Evolutionary conservation across 1,140 invertebrate species (phyloP).

Genomic region (Papilio dardanus): DNA sequence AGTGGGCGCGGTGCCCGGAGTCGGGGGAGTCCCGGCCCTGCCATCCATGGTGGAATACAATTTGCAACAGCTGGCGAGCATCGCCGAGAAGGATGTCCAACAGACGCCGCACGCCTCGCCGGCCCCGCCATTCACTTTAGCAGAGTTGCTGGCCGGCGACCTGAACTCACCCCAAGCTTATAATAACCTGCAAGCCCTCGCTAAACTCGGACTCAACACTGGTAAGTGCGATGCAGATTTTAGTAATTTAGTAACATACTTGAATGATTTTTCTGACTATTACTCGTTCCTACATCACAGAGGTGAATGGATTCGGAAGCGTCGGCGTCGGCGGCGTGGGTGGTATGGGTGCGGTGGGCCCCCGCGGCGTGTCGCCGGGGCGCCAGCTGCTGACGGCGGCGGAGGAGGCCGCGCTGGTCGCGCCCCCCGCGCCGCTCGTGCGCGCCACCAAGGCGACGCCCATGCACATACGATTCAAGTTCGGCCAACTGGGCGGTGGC

Average conservation of each 20-base stretch:
- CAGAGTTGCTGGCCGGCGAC: conserved; percentile 89
- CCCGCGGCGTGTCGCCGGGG: conserved; percentile 81
- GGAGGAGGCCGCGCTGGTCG: conserved; percentile 76
- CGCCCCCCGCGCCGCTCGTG: conserved; percentile 75
- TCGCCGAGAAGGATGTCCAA: conserved; percentile 85
- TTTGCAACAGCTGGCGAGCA: conserved; percentile 89
- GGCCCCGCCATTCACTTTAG: conserved; percentile 87
- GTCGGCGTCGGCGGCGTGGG: conserved; percentile 68
- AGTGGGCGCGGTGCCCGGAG: conserved; percentile 66
- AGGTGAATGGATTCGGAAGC: conserved; percentile 74
- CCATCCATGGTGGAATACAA: conserved; percentile 93
- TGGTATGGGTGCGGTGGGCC: conserved; percentile 62
- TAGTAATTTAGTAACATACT: background rate
- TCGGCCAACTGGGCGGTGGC: conserved; percentile 94
- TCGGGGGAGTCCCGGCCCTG: conserved; percentile 72
- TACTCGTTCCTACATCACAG: conserved; percentile 52
- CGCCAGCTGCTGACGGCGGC: conserved; percentile 71
- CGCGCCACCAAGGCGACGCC: conserved; percentile 89
- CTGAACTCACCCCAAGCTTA: conserved; percentile 88
- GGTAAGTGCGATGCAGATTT: conserved; percentile 75
- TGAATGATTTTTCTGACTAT: conserved; percentile 15
- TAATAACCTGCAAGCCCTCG: conserved; percentile 94
- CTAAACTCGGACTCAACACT: conserved; percentile 91
- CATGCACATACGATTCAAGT: conserved; percentile 95
- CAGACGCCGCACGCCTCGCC: conserved; percentile 85